These are phyloP conservation scores for Hemithea aestivaria DNA, from an alignment of 2,888 invertebrate species.

Conservation along the genomic window DNA sequence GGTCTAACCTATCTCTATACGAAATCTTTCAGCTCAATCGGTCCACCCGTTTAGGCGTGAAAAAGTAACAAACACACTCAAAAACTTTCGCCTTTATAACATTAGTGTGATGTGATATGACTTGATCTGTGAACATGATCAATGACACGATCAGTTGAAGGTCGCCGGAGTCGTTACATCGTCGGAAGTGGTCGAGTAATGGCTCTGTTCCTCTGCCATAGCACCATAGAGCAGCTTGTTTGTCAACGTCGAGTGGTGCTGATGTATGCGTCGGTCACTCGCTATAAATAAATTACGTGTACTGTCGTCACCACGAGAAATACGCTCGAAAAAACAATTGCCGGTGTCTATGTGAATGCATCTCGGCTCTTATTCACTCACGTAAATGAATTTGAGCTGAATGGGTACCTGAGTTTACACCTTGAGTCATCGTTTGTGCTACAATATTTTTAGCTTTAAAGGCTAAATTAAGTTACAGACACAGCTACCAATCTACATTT, in stretches of 20 bases:
- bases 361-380: conserved; percentile 37
- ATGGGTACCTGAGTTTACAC: conserved; percentile 30
- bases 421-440: conserved; percentile 23
- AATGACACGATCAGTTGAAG: conserved; percentile 39
- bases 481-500: too few relatives aligned
- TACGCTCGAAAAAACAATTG: conserved; percentile 40
- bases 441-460: too few relatives aligned
- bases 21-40: too few relatives aligned
- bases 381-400: conserved; percentile 43
- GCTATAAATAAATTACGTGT: conserved; percentile 63
- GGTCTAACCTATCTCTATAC: too few relatives aligned
- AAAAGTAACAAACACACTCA: too few relatives aligned
- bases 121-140: conserved; percentile 29
- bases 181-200: conserved; percentile 47
- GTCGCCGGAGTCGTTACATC: conserved; percentile 39
- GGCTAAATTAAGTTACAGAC: too few relatives aligned
- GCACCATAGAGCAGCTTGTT: conserved; percentile 42
- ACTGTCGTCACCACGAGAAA: conserved; percentile 38
- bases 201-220: conserved; percentile 40
- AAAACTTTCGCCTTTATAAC: too few relatives aligned
- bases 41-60: too few relatives aligned
- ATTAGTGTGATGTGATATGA: too few relatives aligned
- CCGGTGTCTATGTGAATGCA: conserved; percentile 50
- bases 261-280: conserved; percentile 43
- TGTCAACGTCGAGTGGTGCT: conserved; percentile 62